Percentiles rank a stretch among this genome's conserved stretches.
phyloP scores from a whole-genome alignment of 2,888 invertebrate genomes.

The Caenorhabditis sp. region DNA sequence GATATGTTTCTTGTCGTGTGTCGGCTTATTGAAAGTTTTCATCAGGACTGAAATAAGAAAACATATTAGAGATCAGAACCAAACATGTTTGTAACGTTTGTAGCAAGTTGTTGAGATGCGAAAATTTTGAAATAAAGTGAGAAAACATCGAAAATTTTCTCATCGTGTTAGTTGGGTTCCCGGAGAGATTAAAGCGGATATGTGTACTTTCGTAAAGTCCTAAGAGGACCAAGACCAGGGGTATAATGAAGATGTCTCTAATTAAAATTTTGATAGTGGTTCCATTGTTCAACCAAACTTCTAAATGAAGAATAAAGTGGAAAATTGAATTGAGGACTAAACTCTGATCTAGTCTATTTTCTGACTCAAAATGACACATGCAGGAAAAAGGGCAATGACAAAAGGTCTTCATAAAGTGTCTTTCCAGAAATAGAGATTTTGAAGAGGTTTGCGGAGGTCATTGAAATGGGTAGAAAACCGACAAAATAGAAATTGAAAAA shows the following conservation, averaged over 20 bases:
- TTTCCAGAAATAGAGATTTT: slow-evolving; percentile 8
- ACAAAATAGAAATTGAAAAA: too few relatives aligned
- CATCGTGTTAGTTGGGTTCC: slow-evolving; percentile 1
- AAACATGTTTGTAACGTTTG: neutral
- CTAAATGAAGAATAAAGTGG: neutral
- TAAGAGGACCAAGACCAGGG: neutral
- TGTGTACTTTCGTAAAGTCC: slow-evolving; percentile 26
- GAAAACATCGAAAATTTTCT: slow-evolving; percentile 13
- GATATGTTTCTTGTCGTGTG: neutral
- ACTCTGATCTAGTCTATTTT: neutral
- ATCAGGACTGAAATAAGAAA: neutral
- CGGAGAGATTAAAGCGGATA: slow-evolving; percentile 35
- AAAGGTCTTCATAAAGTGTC: neutral
- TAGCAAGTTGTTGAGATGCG: neutral
- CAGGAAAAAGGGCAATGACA: neutral
- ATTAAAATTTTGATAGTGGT: slow-evolving; percentile 2
- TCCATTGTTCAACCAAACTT: neutral
- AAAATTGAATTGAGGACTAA: neutral
- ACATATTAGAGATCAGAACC: neutral
- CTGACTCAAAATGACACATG: neutral
- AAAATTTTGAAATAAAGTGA: too few relatives aligned
- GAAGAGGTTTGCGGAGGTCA: neutral
- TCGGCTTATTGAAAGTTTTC: slow-evolving; percentile 5
- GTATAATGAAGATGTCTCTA: slow-evolving; percentile 17
- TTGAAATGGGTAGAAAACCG: slow-evolving; percentile 7